Conservation (phyloP, 1,140 invertebrate genomes). For the Conus ventricosus region DNA sequence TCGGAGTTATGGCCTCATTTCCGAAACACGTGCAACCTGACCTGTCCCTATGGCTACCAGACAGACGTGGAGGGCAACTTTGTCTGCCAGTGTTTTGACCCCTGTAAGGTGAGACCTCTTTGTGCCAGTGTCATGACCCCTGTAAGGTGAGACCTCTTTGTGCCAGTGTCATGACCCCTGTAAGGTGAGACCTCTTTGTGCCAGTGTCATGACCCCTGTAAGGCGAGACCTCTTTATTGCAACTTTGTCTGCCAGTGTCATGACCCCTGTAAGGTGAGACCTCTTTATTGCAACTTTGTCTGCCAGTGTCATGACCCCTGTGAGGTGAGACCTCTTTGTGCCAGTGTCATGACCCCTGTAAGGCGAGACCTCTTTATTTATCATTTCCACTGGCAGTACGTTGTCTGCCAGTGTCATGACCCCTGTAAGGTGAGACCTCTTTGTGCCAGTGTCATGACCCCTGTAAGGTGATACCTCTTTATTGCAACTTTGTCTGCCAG, state of each 20-base stretch:
- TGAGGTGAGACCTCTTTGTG: not conserved
- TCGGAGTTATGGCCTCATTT: slow-evolving; percentile 41
- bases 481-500: no score
- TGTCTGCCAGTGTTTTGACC: slow-evolving; percentile 55
- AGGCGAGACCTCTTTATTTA: not conserved
- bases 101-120: slow-evolving; percentile 45
- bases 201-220: no score
- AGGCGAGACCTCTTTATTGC: not conserved
- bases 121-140: not conserved
- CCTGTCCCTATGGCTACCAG: slow-evolving; percentile 55
- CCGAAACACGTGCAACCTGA: slow-evolving; percentile 37
- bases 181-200: not conserved
- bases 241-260: no score
- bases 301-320: no score
- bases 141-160: not conserved
- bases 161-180: no score
- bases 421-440: no score
- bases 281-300: no score
- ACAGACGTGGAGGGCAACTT: slow-evolving; percentile 56
- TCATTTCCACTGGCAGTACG: no score
- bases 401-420: no score
- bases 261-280: not conserved
- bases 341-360: no score
- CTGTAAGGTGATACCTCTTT: not conserved
- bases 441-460: no score